phyloP scores from a whole-genome alignment of 2,888 invertebrate species.

The Bhutanitis thaidina region DNA sequence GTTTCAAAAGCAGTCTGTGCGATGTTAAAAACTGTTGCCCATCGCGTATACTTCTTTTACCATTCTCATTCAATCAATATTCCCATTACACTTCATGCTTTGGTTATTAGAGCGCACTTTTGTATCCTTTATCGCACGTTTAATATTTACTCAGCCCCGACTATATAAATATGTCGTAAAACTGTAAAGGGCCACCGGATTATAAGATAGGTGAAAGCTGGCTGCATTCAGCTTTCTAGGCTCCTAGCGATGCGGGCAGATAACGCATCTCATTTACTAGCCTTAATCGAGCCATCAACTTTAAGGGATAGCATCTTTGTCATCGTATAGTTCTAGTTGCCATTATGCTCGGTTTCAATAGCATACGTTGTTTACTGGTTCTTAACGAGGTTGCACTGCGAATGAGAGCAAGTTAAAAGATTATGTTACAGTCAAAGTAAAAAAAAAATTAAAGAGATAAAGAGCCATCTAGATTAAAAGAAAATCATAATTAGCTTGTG shows the following conservation, averaged over 20 bases:
- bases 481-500: no score
- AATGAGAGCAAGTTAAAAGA: neutral
- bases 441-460: no score
- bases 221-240: constrained; percentile 31
- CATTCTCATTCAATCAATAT: no score
- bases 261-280: constrained; percentile 39
- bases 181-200: constrained; percentile 27
- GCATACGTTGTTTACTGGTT: constrained; percentile 20
- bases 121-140: constrained; percentile 3
- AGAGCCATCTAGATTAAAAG: no score
- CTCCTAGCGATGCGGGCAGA: constrained; percentile 27
- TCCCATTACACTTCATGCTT: neutral
- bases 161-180: constrained; percentile 30
- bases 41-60: no score
- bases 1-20: no score
- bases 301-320: constrained; percentile 28
- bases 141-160: constrained; percentile 21
- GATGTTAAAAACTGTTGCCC: no score
- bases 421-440: no score
- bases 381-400: neutral
- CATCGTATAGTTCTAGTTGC: constrained; percentile 23
- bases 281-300: constrained; percentile 33
- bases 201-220: constrained; percentile 34
- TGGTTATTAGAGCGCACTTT: neutral
- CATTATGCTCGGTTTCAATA: constrained; percentile 6